These are phyloP conservation scores for Lomographa bimaculata DNA, from an alignment of 2,888 invertebrate species.

Conservation along the genomic window DNA sequence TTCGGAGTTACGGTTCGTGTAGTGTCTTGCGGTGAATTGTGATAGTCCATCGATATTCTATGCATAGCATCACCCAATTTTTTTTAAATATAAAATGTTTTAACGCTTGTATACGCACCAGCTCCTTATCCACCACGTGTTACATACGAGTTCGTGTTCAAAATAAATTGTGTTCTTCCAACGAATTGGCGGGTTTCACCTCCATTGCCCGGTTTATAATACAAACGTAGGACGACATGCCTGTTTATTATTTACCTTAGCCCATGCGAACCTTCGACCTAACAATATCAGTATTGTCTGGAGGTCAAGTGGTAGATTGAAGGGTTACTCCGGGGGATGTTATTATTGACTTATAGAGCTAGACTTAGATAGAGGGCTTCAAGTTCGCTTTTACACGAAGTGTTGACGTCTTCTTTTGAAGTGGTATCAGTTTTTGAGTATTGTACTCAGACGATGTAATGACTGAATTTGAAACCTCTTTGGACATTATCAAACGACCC, in stretches of 20 bases:
- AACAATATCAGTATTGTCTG: conserved; percentile 10
- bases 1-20: too few species aligned
- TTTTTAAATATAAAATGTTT: too few species aligned
- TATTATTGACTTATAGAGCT: conserved; percentile 13
- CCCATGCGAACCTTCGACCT: background rate
- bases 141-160: conserved; percentile 20
- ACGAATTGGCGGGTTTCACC: conserved; percentile 23
- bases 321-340: conserved; percentile 8
- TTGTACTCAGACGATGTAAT: too few species aligned
- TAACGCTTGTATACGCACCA: too few species aligned
- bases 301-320: conserved; percentile 17
- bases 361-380: background rate
- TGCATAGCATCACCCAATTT: too few species aligned
- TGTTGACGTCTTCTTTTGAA: too few species aligned
- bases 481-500: too few species aligned
- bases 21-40: too few species aligned
- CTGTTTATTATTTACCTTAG: conserved; percentile 20
- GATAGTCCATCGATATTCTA: too few species aligned
- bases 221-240: conserved; percentile 11
- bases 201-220: conserved; percentile 20
- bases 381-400: conserved; percentile 1
- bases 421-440: too few species aligned
- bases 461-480: too few species aligned
- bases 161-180: conserved; percentile 26
- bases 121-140: conserved; percentile 14